These are phyloP conservation scores for Alethe diademata DNA, from an alignment of 2,113 vertebrate species.

Conservation along the genomic window DNA sequence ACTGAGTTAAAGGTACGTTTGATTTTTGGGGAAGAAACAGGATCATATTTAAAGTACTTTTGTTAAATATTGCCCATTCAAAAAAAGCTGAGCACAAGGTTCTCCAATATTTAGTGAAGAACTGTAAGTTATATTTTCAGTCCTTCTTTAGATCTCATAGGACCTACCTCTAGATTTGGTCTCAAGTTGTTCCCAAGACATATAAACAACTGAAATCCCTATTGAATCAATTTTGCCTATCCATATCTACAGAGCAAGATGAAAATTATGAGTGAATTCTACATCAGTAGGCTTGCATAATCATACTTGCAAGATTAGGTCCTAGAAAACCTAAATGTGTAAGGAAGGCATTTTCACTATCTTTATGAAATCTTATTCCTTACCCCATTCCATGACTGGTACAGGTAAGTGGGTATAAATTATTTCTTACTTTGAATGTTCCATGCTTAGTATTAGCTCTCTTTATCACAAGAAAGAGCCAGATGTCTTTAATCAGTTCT, in stretches of 20 bases:
- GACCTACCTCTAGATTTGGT: not conserved
- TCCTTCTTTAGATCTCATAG: not conserved
- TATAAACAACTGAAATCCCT: not conserved
- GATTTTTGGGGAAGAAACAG: not conserved
- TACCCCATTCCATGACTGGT: not conserved
- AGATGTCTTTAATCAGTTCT: not conserved
- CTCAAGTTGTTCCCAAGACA: not conserved
- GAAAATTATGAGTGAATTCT: not conserved
- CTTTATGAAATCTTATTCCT: not conserved
- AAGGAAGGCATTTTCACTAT: not conserved
- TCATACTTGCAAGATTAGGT: not conserved
- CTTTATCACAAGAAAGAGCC: not conserved
- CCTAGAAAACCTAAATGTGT: not conserved
- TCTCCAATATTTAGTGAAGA: not conserved
- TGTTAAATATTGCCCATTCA: not conserved
- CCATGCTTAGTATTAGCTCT: not conserved
- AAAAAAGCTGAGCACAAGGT: not conserved
- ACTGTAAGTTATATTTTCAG: not conserved
- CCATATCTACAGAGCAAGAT: not conserved
- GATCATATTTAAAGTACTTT: not conserved
- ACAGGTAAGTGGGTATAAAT: not conserved
- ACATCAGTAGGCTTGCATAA: not conserved
- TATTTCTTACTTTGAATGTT: not conserved
- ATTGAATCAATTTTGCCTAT: not conserved
- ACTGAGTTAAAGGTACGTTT: not conserved